phyloP scores from a whole-genome alignment of 2,113 vertebrate species.

The Garra rufa region DNA sequence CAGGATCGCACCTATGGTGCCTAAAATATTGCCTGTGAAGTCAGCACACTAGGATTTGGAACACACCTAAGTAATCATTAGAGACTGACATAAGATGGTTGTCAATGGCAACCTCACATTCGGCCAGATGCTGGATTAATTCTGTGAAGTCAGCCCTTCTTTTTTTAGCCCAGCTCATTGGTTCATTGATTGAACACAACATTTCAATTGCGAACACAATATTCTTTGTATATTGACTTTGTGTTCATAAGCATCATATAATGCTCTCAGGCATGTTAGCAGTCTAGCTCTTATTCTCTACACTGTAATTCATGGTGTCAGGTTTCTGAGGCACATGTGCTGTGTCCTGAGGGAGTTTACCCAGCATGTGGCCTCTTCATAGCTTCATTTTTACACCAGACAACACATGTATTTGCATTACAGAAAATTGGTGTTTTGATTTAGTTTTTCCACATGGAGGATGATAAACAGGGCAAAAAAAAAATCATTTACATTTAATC shows the following conservation, averaged over 20 bases:
- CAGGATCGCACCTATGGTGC: neutral
- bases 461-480: neutral
- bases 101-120: slow-evolving; percentile 24
- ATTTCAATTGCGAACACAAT: neutral
- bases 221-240: too few relatives aligned
- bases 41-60: slow-evolving; percentile 1
- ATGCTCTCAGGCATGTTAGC: neutral
- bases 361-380: neutral
- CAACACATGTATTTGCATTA: neutral
- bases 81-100: neutral
- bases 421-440: neutral
- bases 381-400: neutral
- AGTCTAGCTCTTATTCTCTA: neutral
- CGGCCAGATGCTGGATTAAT: neutral
- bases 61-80: neutral
- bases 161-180: neutral
- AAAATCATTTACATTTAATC: neutral
- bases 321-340: neutral
- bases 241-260: slow-evolving; percentile 1
- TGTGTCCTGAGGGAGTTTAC: slow-evolving; percentile 14
- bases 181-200: neutral
- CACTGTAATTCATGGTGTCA: slow-evolving; percentile 21
- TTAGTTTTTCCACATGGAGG: neutral
- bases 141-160: neutral
- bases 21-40: neutral